Evolutionary conservation across 2,888 invertebrate species (phyloP).

Genomic region (Limnephilus rhombicus): DNA sequence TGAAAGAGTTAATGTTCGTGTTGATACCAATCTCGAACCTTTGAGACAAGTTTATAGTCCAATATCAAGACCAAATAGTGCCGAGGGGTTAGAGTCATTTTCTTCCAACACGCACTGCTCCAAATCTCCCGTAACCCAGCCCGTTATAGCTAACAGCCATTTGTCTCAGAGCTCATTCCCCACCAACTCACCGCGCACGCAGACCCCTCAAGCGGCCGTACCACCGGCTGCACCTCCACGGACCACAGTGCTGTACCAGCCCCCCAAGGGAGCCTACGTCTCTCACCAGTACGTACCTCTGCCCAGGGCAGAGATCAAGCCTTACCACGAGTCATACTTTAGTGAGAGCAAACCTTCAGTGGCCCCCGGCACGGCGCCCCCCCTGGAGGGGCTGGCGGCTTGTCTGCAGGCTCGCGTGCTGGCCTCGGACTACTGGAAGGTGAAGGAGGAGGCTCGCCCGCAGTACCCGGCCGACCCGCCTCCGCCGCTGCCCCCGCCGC

Average conservation of each 20-base stretch:
- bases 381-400: constrained; percentile 86
- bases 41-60: constrained; percentile 75
- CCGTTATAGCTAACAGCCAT: constrained; percentile 50
- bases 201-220: constrained; percentile 45
- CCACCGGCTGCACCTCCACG: constrained; percentile 70
- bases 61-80: constrained; percentile 77
- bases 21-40: constrained; percentile 69
- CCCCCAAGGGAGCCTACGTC: constrained; percentile 60
- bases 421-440: constrained; percentile 81
- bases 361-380: constrained; percentile 67
- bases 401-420: constrained; percentile 89
- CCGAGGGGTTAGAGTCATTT: constrained; percentile 72
- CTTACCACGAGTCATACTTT: constrained; percentile 85
- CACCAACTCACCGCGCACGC: constrained; percentile 63
- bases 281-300: constrained; percentile 77
- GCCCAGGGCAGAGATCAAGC: constrained; percentile 84
- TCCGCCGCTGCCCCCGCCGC: neutral
- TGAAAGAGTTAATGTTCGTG: constrained; percentile 78
- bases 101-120: constrained; percentile 66
- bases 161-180: constrained; percentile 56
- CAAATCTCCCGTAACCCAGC: constrained; percentile 57
- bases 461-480: constrained; percentile 40
- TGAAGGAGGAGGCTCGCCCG: constrained; percentile 72
- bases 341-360: constrained; percentile 79
- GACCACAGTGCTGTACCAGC: constrained; percentile 71